Conservation (phyloP, 2,888 invertebrate genomes). For the Tachystola acroxantha region DNA sequence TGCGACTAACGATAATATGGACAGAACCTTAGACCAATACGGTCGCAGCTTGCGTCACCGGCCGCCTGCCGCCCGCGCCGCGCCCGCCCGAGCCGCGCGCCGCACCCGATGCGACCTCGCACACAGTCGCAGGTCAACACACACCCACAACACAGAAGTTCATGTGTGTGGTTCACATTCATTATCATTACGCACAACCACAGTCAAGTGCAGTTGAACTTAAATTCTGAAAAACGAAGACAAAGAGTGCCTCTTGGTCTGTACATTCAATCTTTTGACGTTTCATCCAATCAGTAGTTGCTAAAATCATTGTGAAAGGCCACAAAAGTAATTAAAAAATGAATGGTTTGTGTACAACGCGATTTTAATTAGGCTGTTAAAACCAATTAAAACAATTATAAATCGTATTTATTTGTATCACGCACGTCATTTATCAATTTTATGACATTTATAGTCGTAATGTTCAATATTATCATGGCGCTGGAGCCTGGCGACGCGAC, state of each 20-base stretch:
- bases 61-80: constrained; percentile 15
- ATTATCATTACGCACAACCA: neutral
- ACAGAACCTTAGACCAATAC: constrained; percentile 19
- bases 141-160: constrained; percentile 9
- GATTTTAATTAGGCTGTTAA: no score
- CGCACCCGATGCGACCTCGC: constrained; percentile 34
- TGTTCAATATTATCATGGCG: neutral
- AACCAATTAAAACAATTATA: no score
- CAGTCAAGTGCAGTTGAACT: neutral
- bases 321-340: no score
- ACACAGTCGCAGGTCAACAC: constrained; percentile 39
- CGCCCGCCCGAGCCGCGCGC: constrained; percentile 13
- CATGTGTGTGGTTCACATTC: neutral
- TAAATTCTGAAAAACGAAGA: neutral
- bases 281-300: no score
- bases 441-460: no score
- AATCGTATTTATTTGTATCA: no score
- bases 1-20: no score
- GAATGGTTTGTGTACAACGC: no score
- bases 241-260: no score
- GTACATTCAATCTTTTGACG: no score
- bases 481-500: constrained; percentile 10
- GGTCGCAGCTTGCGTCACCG: constrained; percentile 43
- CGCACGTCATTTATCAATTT: no score
- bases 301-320: no score